Conservation (phyloP, 37 sponge, comb jelly and placozoan species). For the Theonella swinhoei region DNA sequence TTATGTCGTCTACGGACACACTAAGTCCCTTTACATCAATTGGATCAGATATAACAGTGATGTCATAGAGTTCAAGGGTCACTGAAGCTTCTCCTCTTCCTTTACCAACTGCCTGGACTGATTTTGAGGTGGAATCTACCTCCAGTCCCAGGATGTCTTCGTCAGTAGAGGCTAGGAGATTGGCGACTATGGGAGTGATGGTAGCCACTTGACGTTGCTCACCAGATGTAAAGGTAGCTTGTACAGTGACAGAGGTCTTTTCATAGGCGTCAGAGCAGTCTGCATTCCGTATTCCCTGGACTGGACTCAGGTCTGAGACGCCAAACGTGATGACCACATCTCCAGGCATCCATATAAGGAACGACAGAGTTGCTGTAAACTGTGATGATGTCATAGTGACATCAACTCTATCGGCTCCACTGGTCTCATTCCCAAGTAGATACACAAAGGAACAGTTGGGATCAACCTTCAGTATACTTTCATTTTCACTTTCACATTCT, state of each 20-base stretch:
- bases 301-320: slow-evolving; percentile 5
- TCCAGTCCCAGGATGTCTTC: slow-evolving; percentile 10
- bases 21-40: slow-evolving; percentile 23
- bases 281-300: background rate
- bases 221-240: slow-evolving; percentile 46
- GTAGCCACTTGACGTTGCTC: slow-evolving; percentile 15
- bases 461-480: slow-evolving; percentile 31
- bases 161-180: slow-evolving; percentile 14
- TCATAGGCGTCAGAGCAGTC: slow-evolving; percentile 40
- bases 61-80: background rate
- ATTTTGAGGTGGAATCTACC: background rate
- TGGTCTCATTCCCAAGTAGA: slow-evolving; percentile 49
- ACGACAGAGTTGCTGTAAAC: background rate
- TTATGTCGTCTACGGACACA: slow-evolving; percentile 44
- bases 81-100: slow-evolving; percentile 35
- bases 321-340: slow-evolving; percentile 12
- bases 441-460: slow-evolving; percentile 49
- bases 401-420: slow-evolving; percentile 25
- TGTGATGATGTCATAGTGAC: background rate
- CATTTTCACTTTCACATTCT: slow-evolving; percentile 39
- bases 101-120: slow-evolving; percentile 16
- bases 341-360: slow-evolving; percentile 72
- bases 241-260: slow-evolving; percentile 23
- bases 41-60: background rate
- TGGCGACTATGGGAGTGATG: slow-evolving; percentile 35